phyloP scores from a whole-genome alignment of 2,888 invertebrate species.

The Ferrisia virgata region DNA sequence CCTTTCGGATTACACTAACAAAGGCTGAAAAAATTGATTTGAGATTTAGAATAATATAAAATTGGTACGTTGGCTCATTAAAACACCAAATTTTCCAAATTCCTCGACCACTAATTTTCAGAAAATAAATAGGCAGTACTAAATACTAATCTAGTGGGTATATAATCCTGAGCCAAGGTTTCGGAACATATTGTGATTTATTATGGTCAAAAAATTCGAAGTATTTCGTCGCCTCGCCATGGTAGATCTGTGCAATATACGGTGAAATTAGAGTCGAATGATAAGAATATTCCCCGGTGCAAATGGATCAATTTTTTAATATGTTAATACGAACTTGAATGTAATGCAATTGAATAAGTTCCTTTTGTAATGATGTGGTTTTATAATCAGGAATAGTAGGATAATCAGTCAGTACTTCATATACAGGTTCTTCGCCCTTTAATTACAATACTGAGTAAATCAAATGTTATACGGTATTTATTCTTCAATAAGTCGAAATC shows the following conservation, averaged over 20 bases:
- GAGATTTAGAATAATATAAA: too few relatives aligned
- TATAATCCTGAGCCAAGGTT: background rate
- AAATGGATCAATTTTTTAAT: too few relatives aligned
- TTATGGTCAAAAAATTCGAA: background rate
- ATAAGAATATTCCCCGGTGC: too few relatives aligned
- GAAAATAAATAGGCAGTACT: too few relatives aligned
- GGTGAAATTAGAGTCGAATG: background rate
- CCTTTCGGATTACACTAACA: too few relatives aligned
- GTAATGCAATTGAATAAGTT: background rate
- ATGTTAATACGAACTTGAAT: background rate
- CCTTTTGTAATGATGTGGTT: background rate
- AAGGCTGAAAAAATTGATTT: too few relatives aligned
- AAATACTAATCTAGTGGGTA: background rate
- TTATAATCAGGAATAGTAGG: background rate
- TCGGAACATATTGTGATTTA: background rate
- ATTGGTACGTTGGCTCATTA: too few relatives aligned
- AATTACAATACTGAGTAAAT: background rate
- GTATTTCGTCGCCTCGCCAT: background rate
- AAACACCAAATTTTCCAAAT: too few relatives aligned
- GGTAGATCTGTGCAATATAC: background rate
- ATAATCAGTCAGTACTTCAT: background rate
- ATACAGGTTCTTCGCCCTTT: background rate
- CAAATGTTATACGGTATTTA: too few relatives aligned
- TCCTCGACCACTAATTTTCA: background rate
- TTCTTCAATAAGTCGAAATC: background rate